Conservation (phyloP, 1,140 invertebrate species). For the Piezodorus guildinii region DNA sequence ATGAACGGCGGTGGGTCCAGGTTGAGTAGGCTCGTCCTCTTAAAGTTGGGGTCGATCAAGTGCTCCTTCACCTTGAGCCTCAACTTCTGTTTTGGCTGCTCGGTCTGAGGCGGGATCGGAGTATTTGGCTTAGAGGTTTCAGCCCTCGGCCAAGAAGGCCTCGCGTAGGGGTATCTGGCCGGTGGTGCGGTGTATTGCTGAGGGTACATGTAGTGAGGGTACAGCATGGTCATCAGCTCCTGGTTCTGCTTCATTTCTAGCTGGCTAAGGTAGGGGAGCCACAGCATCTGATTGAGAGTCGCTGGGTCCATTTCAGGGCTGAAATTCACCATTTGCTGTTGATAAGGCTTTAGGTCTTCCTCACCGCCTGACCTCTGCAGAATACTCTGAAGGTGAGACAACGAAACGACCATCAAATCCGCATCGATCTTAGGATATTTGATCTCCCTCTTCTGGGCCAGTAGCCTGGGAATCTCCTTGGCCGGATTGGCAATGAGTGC, state of each 20-base stretch:
- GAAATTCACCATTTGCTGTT: conserved; percentile 25
- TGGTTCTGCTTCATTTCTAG: conserved; percentile 36
- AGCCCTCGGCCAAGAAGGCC: conserved; percentile 8
- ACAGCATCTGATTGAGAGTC: conserved; percentile 55
- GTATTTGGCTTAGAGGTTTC: background rate
- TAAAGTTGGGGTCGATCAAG: conserved; percentile 33
- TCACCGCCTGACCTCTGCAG: conserved; percentile 34
- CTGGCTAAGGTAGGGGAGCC: conserved; percentile 55
- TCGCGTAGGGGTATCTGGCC: conserved; percentile 7
- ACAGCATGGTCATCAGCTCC: conserved; percentile 30
- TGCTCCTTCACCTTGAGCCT: conserved; percentile 37
- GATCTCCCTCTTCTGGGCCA: conserved; percentile 54
- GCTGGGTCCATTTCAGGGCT: conserved; percentile 40
- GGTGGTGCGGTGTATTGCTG: conserved; percentile 9
- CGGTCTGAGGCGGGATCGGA: background rate
- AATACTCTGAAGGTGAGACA: conserved; percentile 62
- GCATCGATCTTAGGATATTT: conserved; percentile 60
- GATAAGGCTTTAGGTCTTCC: conserved; percentile 27
- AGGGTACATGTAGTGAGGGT: conserved; percentile 19
- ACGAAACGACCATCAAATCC: conserved; percentile 62
- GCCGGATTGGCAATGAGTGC: conserved; percentile 57
- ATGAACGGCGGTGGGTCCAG: conserved; percentile 34
- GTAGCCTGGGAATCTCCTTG: conserved; percentile 58
- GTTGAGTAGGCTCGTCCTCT: conserved; percentile 30
- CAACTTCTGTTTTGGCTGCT: conserved; percentile 35